Percentiles rank a stretch among this genome's conserved stretches.
Evolutionary conservation across 2,888 invertebrate genomes (phyloP).

Genomic region (Pseudococcus viburni): DNA sequence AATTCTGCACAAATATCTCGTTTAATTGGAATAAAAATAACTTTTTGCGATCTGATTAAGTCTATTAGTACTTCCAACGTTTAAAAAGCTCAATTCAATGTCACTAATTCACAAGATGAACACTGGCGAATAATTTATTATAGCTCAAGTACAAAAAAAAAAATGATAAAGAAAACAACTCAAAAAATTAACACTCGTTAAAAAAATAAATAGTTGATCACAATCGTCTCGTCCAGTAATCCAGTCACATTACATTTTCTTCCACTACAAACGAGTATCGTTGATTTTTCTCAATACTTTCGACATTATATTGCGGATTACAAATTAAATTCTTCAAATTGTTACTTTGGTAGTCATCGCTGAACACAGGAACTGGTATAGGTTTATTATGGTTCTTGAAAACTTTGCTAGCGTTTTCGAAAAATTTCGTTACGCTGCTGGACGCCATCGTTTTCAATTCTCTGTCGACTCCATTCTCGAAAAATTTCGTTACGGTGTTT

Average conservation of each 20-base stretch:
- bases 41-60: background rate
- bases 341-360: background rate
- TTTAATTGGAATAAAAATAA: conserved; percentile 8
- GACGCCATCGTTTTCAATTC: background rate
- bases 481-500: conserved; percentile 52
- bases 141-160: conserved; percentile 47
- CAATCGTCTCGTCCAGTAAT: conserved; percentile 15
- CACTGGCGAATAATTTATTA: conserved; percentile 22
- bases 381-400: conserved; percentile 43
- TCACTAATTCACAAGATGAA: background rate
- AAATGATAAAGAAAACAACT: conserved; percentile 10
- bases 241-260: conserved; percentile 48
- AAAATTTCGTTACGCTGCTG: conserved; percentile 60
- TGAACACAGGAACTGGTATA: conserved; percentile 30
- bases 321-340: conserved; percentile 39
- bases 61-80: background rate
- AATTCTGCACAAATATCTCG: background rate
- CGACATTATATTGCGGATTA: conserved; percentile 60
- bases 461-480: conserved; percentile 29
- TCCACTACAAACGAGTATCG: conserved; percentile 58
- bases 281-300: conserved; percentile 64
- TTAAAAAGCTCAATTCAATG: background rate
- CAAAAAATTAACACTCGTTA: conserved; percentile 28
- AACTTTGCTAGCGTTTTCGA: conserved; percentile 63
- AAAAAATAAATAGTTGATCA: background rate